Conservation (phyloP, 92 coral and sea anemone genomes). For the Phenganax marumi region DNA sequence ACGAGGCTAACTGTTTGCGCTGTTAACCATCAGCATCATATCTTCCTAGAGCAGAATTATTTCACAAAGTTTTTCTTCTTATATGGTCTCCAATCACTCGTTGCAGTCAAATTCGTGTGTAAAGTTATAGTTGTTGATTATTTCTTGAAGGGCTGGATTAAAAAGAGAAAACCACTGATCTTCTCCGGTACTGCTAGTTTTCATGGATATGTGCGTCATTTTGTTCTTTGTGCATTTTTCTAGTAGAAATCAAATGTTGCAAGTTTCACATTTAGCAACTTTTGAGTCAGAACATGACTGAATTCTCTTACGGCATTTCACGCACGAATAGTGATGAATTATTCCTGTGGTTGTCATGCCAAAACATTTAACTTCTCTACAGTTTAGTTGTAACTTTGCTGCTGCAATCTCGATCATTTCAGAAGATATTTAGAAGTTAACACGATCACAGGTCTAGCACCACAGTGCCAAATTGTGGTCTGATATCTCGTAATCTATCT, state of each 20-base stretch:
- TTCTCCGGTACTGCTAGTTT: conserved; percentile 1
- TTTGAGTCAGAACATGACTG: conserved; percentile 3
- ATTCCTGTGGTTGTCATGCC: conserved; percentile 17
- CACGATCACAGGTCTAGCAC: neutral
- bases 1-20: conserved; percentile 4
- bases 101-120: conserved; percentile 9
- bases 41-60: conserved; percentile 1
- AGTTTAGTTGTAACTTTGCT: conserved; percentile 17
- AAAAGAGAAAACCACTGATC: conserved; percentile 13
- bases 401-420: conserved; percentile 2
- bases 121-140: neutral
- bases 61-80: conserved; percentile 16
- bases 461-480: no score
- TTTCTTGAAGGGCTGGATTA: conserved; percentile 9
- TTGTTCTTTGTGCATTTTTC: conserved; percentile 1
- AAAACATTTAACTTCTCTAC: conserved; percentile 22
- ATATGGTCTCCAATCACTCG: neutral
- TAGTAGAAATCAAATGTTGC: conserved; percentile 12
- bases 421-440: neutral
- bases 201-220: neutral
- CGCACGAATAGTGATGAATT: conserved; percentile 2
- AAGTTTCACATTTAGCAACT: conserved; percentile 7
- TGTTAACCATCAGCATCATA: conserved; percentile 19
- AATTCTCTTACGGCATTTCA: conserved; percentile 14
- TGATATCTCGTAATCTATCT: no score